Evolutionary conservation across 1,140 invertebrate species (phyloP).

Genomic region (Drosophila chauvacae): DNA sequence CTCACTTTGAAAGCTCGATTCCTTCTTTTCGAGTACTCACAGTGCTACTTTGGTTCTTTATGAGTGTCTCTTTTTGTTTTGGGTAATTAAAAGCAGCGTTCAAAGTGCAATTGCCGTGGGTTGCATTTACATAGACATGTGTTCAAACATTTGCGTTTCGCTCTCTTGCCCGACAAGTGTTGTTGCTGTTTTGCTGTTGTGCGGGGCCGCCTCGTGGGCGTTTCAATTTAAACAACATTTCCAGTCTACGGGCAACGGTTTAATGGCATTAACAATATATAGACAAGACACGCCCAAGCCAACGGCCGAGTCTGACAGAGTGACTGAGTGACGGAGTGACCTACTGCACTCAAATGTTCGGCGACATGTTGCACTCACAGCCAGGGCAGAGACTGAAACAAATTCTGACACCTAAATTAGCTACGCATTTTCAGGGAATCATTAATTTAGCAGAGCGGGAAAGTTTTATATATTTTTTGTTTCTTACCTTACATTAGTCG

Average conservation of each 20-base stretch:
- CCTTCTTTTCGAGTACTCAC: conserved; percentile 22
- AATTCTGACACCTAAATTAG: conserved; percentile 70
- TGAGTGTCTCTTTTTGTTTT: conserved; percentile 39
- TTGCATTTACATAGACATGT: conserved; percentile 72
- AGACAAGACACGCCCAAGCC: conserved; percentile 55
- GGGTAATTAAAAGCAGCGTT: conserved; percentile 77
- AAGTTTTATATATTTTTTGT: conserved; percentile 32
- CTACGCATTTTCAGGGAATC: conserved; percentile 69
- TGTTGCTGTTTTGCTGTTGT: conserved; percentile 18
- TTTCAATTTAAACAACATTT: conserved; percentile 73
- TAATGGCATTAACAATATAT: conserved; percentile 60
- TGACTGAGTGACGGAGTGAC: conserved; percentile 51
- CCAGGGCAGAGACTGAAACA: conserved; percentile 19
- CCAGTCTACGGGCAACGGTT: conserved; percentile 63
- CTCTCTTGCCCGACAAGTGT: conserved; percentile 55
- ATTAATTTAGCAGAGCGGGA: conserved; percentile 71
- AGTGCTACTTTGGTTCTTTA: conserved; percentile 60
- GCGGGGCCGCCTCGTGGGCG: conserved; percentile 57
- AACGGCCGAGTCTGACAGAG: conserved; percentile 20
- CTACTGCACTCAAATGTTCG: conserved; percentile 65
- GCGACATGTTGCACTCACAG: conserved; percentile 54
- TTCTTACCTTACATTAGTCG: conserved; percentile 7
- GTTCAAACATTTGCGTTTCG: conserved; percentile 61
- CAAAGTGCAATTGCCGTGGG: conserved; percentile 77
- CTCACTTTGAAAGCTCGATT: conserved; percentile 67